A percentile compares a stretch with the other conserved stretches of the same genome.
phyloP scores from a whole-genome alignment of 2,888 invertebrate species.

The Drosophila cyrtoloma region DNA sequence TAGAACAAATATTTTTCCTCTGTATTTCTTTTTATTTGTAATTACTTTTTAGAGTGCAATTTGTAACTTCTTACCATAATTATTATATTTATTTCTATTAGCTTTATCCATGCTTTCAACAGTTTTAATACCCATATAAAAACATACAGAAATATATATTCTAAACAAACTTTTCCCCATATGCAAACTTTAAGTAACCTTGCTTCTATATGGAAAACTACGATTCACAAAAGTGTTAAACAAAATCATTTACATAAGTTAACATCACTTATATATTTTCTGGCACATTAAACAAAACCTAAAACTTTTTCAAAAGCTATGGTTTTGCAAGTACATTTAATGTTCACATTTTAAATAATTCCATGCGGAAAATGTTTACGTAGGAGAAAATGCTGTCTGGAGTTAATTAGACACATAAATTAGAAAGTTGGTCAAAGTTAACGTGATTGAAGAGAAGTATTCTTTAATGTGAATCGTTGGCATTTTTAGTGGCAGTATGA shows the following conservation, averaged over 20 bases:
- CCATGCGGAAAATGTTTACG: not conserved
- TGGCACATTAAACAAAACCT: conserved; percentile 12
- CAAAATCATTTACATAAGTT: conserved; percentile 9
- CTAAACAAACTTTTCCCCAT: not conserved
- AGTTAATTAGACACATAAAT: conserved; percentile 65
- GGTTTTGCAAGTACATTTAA: not conserved
- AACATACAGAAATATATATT: not conserved
- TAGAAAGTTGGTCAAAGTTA: conserved; percentile 44
- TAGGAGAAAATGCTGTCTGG: conserved; percentile 31
- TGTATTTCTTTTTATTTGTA: not conserved
- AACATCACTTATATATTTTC: conserved; percentile 15
- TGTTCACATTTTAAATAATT: not conserved
- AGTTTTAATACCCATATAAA: not conserved
- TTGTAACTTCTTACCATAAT: not conserved
- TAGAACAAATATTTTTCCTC: not conserved
- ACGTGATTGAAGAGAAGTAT: conserved; percentile 37
- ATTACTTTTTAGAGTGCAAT: not conserved
- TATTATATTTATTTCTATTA: not conserved
- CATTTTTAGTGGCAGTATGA: conserved; percentile 14
- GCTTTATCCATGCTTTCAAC: not conserved
- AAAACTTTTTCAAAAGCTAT: conserved; percentile 8
- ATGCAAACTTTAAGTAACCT: conserved; percentile 7
- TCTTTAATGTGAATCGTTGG: conserved; percentile 38
- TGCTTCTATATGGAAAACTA: not conserved
- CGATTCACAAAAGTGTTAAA: not conserved